Conservation (phyloP, 1,140 invertebrate species). For the Laupala kohalensis region DNA sequence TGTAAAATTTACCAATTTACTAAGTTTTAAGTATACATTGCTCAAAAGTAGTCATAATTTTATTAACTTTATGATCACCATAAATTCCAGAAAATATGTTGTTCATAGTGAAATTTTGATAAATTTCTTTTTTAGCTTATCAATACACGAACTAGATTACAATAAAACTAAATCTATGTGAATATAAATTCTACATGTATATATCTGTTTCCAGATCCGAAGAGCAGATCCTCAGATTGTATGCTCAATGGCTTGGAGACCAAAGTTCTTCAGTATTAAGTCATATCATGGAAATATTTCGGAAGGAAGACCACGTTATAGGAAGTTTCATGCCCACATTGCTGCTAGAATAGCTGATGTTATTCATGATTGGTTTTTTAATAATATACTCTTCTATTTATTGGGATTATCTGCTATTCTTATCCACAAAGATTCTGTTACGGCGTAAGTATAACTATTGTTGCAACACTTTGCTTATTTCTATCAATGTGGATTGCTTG, state of each 20-base stretch:
- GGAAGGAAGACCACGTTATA: conserved; percentile 25
- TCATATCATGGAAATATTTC: conserved; percentile 29
- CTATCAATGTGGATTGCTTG: background rate
- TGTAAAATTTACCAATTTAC: too few relatives aligned
- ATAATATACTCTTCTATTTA: conserved; percentile 35
- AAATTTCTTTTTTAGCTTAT: too few relatives aligned
- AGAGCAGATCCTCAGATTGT: conserved; percentile 46
- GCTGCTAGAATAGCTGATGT: conserved; percentile 33
- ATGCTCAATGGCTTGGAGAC: conserved; percentile 44
- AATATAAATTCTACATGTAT: too few relatives aligned
- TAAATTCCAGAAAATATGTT: too few relatives aligned
- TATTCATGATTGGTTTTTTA: conserved; percentile 38
- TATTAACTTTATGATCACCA: too few relatives aligned
- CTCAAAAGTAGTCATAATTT: too few relatives aligned
- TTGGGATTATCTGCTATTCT: conserved; percentile 47
- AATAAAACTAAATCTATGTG: too few relatives aligned
- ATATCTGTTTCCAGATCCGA: conserved; percentile 47
- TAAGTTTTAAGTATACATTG: too few relatives aligned
- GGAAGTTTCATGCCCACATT: conserved; percentile 31
- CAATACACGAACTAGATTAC: too few relatives aligned
- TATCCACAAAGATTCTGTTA: conserved; percentile 52
- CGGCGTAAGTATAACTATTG: conserved; percentile 34
- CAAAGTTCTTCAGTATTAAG: conserved; percentile 34
- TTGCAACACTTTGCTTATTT: too few relatives aligned
- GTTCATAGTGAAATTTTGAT: too few relatives aligned